Evolutionary conservation across 2,113 vertebrate genomes (phyloP), one percentile per base, ranked within the genome.

Genomic region (Protomyctophum bolini): DNA sequence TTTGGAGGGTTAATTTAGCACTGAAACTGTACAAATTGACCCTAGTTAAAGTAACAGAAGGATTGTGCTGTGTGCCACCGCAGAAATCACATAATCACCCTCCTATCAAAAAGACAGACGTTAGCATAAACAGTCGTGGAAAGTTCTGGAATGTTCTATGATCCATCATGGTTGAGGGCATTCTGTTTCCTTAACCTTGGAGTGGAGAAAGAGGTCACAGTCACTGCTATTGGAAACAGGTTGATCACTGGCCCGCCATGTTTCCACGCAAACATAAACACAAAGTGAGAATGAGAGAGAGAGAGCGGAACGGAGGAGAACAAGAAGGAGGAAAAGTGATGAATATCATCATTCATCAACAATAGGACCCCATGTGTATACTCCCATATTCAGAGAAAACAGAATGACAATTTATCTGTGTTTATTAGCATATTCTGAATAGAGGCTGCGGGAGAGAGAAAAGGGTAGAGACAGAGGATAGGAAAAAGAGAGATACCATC

Each of bases 91-190:
- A 83, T 71, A 56, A 76, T 76, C 77, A 80, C 61, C 74, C 65
- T 70, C 63, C 69, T 41, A 79, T 75, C 75, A 69, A 81, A 68
- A 66, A 9, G 0, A 74, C 58, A 75, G 7, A n/a, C 73, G 14
- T 77, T 75, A 83, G 70, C 45, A 60, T 80, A 76, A 91, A 86
- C 74, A 84, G 86, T 85, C 83, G 68, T 14, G 33, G 75, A 82
- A 82, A 74, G 62, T 64, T 75, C 76, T 9, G 76, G 86, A 88
- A 91, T 85, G 82, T 85, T 57, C 48, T 50, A 29, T 70, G 76
- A 87, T 91, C 79, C 68, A 89, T 90, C 88, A 84, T 12, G 62
- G 63, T 58, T 11, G 52, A 63, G 58, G 15, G 12, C 58, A 72
- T 47, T 56, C 12, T 81, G 88, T 86, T 90, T 77, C 79, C 60